These are phyloP conservation scores for Neuroterus valhalla DNA, from an alignment of 1,140 invertebrate genomes.

Conservation along the genomic window DNA sequence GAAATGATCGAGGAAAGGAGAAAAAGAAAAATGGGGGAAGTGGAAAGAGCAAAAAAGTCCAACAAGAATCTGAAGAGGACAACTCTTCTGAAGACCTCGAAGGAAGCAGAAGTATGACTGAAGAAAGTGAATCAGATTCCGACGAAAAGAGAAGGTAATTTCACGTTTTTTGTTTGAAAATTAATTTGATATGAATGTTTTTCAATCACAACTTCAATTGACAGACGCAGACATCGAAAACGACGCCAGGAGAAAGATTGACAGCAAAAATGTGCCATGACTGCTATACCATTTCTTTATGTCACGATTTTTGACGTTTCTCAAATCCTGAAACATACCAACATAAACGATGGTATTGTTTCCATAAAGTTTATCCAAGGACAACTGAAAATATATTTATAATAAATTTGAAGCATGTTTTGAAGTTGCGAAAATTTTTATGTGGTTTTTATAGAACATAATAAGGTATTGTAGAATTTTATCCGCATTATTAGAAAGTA, in stretches of 20 bases:
- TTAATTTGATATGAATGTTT: conserved; percentile 6
- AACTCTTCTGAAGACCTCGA: conserved; percentile 42
- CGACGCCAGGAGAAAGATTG: conserved; percentile 72
- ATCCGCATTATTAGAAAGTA: too few species aligned
- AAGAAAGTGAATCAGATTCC: conserved; percentile 54
- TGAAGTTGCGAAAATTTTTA: too few species aligned
- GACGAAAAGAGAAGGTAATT: conserved; percentile 58
- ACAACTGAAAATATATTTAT: background rate
- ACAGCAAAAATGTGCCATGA: conserved; percentile 77
- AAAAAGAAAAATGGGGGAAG: conserved; percentile 30
- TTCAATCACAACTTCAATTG: conserved; percentile 29
- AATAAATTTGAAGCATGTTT: too few species aligned
- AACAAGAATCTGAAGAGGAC: conserved; percentile 19
- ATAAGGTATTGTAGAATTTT: too few species aligned
- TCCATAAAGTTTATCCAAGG: conserved; percentile 49
- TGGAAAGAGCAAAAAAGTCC: conserved; percentile 42
- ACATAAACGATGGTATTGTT: conserved; percentile 74
- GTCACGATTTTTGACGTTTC: conserved; percentile 76
- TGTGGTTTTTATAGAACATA: too few species aligned
- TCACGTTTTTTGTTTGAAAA: background rate
- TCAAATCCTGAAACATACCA: conserved; percentile 77
- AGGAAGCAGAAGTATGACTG: conserved; percentile 45
- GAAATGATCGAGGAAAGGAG: conserved; percentile 24
- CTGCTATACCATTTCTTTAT: conserved; percentile 77
- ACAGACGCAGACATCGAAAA: conserved; percentile 61